These are phyloP conservation scores for Lipophrys pholis DNA, from an alignment of 2,113 vertebrate species.

Conservation along the genomic window DNA sequence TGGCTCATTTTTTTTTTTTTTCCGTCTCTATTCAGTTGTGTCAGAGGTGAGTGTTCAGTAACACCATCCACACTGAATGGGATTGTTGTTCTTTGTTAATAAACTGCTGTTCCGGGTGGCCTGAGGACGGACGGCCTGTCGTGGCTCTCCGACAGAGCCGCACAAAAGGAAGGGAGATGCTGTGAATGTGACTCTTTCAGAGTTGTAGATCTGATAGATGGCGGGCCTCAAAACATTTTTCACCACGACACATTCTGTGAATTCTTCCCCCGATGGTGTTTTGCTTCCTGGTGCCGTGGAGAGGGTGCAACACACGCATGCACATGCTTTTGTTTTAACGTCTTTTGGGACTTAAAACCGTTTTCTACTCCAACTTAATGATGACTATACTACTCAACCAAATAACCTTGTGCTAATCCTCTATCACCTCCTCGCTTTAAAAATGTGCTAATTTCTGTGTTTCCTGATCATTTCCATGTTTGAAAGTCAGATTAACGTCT, in stretches of 20 bases:
- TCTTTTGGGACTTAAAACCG: no score
- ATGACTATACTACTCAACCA: no score
- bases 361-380: no score
- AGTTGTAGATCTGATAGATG: not conserved
- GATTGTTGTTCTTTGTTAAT: not conserved
- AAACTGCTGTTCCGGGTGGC: not conserved
- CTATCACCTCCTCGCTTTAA: no score
- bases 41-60: slow-evolving; percentile 1
- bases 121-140: slow-evolving; percentile 18
- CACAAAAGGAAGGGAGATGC: slow-evolving; percentile 10
- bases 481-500: no score
- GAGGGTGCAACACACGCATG: not conserved
- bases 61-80: not conserved
- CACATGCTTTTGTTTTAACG: no score
- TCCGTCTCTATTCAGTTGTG: not conserved
- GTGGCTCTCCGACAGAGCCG: slow-evolving; percentile 28
- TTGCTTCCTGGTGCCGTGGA: not conserved
- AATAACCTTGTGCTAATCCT: no score
- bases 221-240: slow-evolving; percentile 25
- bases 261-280: slow-evolving; percentile 13
- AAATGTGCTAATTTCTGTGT: no score
- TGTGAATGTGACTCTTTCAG: slow-evolving; percentile 32
- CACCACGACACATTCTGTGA: slow-evolving; percentile 33
- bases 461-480: no score
- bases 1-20: no score